A percentile compares a stretch with the other conserved stretches of the same genome.
phyloP scores from a whole-genome alignment of 92 coral and sea anemone species.

The Zoanthus gigantus region DNA sequence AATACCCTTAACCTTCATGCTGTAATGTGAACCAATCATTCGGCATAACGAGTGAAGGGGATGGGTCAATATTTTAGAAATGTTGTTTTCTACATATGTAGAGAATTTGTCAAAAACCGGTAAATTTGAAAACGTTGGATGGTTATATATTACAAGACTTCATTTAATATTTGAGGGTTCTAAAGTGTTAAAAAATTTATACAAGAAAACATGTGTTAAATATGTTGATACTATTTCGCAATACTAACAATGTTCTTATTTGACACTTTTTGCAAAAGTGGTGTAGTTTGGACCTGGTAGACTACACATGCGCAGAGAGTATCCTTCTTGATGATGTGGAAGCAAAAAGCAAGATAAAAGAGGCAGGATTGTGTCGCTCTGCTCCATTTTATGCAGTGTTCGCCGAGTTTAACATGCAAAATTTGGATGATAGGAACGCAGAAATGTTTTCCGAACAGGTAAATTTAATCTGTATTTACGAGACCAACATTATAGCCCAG shows the following conservation, averaged over 20 bases:
- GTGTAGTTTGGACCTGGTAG: slow-evolving; percentile 47
- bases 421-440: slow-evolving; percentile 3
- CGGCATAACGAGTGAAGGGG: too few species aligned
- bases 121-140: too few species aligned
- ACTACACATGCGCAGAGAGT: slow-evolving; percentile 69
- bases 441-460: slow-evolving; percentile 49
- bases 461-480: background rate
- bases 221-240: too few species aligned
- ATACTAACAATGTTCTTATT: background rate
- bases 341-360: background rate
- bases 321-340: slow-evolving; percentile 32
- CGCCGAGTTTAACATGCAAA: slow-evolving; percentile 46
- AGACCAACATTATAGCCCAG: background rate
- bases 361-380: slow-evolving; percentile 16
- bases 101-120: too few species aligned
- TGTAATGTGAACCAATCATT: too few species aligned
- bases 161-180: too few species aligned
- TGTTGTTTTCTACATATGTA: too few species aligned
- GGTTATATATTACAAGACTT: too few species aligned
- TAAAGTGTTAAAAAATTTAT: too few species aligned
- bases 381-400: slow-evolving; percentile 61
- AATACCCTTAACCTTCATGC: too few species aligned
- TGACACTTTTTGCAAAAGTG: background rate
- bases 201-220: too few species aligned
- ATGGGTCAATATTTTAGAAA: too few species aligned